A percentile compares a stretch with the other conserved stretches of the same genome.
phyloP scores from a whole-genome alignment of 1,140 invertebrate genomes.

The Drosophila fuyamai region DNA sequence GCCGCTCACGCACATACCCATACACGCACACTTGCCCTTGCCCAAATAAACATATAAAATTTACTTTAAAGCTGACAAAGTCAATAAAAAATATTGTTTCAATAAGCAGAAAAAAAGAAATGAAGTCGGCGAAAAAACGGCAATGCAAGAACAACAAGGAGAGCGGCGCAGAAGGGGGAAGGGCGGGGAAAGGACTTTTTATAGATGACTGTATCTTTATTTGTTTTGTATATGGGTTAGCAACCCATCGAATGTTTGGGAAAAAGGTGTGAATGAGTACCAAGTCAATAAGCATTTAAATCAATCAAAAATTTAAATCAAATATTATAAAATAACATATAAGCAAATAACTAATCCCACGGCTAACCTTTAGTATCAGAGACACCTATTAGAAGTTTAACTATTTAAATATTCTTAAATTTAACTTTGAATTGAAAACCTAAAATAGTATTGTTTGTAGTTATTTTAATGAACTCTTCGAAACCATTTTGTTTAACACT shows the following conservation, averaged over 20 bases:
- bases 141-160: slow-evolving; percentile 45
- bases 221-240: slow-evolving; percentile 20
- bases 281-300: not conserved
- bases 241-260: not conserved
- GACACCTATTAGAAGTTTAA: too few relatives aligned
- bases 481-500: too few relatives aligned
- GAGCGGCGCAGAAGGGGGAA: slow-evolving; percentile 1
- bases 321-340: not conserved
- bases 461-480: too few relatives aligned
- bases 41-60: slow-evolving; percentile 80
- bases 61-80: slow-evolving; percentile 84
- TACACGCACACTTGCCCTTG: slow-evolving; percentile 41
- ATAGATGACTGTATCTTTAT: slow-evolving; percentile 11
- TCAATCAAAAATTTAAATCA: slow-evolving; percentile 1
- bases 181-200: slow-evolving; percentile 41
- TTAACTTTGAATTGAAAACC: too few relatives aligned
- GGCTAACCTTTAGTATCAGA: too few relatives aligned
- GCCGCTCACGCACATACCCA: slow-evolving; percentile 3
- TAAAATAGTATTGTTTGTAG: too few relatives aligned
- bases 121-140: slow-evolving; percentile 62
- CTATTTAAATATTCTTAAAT: too few relatives aligned
- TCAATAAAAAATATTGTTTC: slow-evolving; percentile 83
- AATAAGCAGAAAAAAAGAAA: slow-evolving; percentile 70
- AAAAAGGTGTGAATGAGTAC: slow-evolving; percentile 13
- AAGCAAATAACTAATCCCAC: too few relatives aligned